Evolutionary conservation across 2,113 vertebrate species (phyloP), one percentile per base, ranked within the genome.

Genomic region (Bettongia penicillata): DNA sequence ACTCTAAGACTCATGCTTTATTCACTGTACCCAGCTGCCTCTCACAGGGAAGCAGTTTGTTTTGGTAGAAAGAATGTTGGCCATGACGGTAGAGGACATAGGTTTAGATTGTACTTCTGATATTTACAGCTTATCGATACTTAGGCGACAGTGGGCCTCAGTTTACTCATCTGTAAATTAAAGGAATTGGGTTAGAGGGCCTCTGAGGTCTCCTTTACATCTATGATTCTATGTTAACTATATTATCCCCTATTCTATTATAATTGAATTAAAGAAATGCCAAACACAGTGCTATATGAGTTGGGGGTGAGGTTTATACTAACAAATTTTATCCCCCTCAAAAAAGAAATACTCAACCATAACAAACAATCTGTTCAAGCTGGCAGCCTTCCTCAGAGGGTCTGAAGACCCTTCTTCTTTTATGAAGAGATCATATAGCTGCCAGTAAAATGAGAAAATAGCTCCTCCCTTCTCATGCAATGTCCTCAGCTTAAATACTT

Each of bases 321-420:
- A 43, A 84, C 5, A 84, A 22, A 84, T 43, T 84, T 8, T 43
- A 23, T 84, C 68, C 68, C 37, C 19, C 7, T 22, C 6, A 43
- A 84, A 84, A 84, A 84, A 84, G 37, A 84, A 84, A n/a, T 77
- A 5, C 1, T 43, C 19, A 8, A 84, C 16, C 37, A 37, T n/a
- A 26, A 1, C 3, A 48, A 68, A 50, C 9, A 28, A 2, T 0
- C 3, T 0, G 2, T 43, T 9, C 50, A 90, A 89, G 0, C 12
- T 51, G 92, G 68, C n/a, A 23, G 2, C 2, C 0, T 28, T 93
- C 14, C 77, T 8, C 61, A 47, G 68, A 43, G 68, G n/a, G 19
- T 91, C 49, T 53, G 9, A 48, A 8, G 84, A 9, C 23, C 53
- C 26, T 89, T 22, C 7, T 47, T 90, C 25, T 31, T 48, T 49